Base-by-base conservation (phyloP, 2,797 vertebrate genomes). In the Peromyscus eremicus region DNA sequence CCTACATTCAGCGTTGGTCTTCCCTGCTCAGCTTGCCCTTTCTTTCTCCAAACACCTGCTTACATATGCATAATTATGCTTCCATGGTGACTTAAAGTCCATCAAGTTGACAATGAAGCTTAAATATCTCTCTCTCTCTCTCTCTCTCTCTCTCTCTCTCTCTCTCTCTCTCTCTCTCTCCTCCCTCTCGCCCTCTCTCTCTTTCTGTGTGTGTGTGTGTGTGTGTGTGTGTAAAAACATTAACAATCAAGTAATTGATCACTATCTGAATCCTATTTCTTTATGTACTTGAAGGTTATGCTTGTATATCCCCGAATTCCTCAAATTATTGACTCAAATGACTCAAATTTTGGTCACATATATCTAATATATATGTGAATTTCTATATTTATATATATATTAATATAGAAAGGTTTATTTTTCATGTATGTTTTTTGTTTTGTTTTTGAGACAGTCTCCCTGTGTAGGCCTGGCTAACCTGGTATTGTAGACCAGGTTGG, bases 161-260 rank as follows among this genome's bases (percentile, higher is more conserved):
- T 43, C 43, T 43, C 43, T 43, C 43, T 43, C 43, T n/a, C n/a
- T n/a, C n/a, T n/a, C n/a, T n/a, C n/a, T n/a, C n/a, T n/a, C n/a
- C n/a, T n/a, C n/a, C n/a, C n/a, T n/a, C n/a, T n/a, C n/a, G n/a
- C n/a, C n/a, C n/a, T n/a, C n/a, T n/a, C n/a, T n/a, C n/a, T n/a
- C n/a, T n/a, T n/a, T n/a, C n/a, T n/a, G 6, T 46, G 19, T 86
- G 17, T 87, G 23, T 87, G 16, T 55, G 6, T 46, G 19, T 86
- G 17, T n/a, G 6, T 46, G 19, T 86, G 17, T 87, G 23, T 87
- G 16, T 55, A 40, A 90, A 89, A 64, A 68, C 25, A 66, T 79
- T 88, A 62, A 55, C 25, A 70, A 71, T 27, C 60, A 95, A 86
- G 37, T 32, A 76, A 76, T 62, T 92, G 77, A 34, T 94, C 70